Evolutionary conservation across 1,140 invertebrate species (phyloP), one percentile per base, ranked within the genome.

Genomic region (Sitobion miscanthi): DNA sequence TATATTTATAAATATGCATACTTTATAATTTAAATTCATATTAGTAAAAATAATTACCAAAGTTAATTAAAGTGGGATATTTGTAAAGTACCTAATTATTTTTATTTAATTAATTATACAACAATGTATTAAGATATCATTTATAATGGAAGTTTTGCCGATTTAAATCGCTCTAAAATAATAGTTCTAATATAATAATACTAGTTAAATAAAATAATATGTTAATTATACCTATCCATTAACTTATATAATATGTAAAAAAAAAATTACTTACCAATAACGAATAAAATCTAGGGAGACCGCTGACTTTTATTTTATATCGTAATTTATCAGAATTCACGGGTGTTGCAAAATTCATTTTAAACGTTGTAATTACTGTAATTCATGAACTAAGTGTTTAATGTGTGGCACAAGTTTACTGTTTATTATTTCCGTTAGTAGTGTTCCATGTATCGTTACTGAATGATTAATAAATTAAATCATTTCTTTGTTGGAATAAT

Each of bases 271-370:
- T 94, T 93, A 94, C 94, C 57, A 86, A 83, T 45, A 94, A 90
- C 25, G 94, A 93, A 93, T 95, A 95, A 87, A 95, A 95, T 85
- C 94, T 94, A 17, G 94, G 94, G 23, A 95, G 93, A 35, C 94
- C 94, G 91, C 94, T 95, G n/a, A 95, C 94, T 95, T 95, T 95
- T 30, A 95, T 94, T 91, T 94, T 94, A 86, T 94, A 91, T 42
- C 93, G 52, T n/a, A 93, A n/a, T 92, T 69, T 82, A 25, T 91
- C 88, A 0, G 93, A 30, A 90, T 30, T 83, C 21, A n/a, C 11
- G 8, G 54, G 38, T 30, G 54, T 86, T 23, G 85, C 35, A 21
- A 54, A 62, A 35, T 93, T 93, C 82, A 85, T 90, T 52, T 90
- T 93, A 35, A 91, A 82, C 49, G 2, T 45, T 38, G 0, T 20